Percentiles rank a stretch among this genome's conserved stretches.
phyloP scores from a whole-genome alignment of 2,113 vertebrate species.

The Macquaria ambigua region DNA sequence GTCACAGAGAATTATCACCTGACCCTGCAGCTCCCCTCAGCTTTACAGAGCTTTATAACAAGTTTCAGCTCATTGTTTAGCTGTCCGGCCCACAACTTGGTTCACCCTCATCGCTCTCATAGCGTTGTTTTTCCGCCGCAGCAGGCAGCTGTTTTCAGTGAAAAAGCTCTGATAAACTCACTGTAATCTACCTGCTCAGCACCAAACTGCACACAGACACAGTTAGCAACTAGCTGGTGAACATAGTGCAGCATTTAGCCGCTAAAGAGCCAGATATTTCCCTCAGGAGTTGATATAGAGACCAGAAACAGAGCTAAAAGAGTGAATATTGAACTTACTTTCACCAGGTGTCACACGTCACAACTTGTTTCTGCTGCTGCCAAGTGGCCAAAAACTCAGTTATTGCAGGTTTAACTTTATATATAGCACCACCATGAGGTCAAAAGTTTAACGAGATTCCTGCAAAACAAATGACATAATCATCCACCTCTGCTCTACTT shows the following conservation, averaged over 20 bases:
- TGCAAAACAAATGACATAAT: background rate
- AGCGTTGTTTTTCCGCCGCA: background rate
- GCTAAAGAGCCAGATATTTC: background rate
- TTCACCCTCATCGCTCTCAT: no score
- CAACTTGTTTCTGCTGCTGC: background rate
- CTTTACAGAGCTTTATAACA: no score
- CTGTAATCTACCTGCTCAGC: no score
- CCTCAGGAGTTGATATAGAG: background rate
- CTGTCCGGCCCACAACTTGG: no score
- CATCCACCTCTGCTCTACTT: background rate
- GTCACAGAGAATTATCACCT: no score
- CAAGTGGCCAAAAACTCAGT: background rate
- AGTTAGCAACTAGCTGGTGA: no score
- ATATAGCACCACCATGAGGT: background rate
- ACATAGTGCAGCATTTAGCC: background rate
- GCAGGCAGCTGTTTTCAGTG: background rate
- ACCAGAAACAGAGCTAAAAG: background rate
- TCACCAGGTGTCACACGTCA: no score
- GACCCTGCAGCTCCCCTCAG: no score
- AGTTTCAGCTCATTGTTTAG: no score
- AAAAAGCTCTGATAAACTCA: no score
- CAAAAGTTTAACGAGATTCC: background rate
- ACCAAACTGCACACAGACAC: background rate
- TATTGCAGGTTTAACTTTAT: background rate
- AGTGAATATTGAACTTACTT: background rate